Percentiles rank a stretch among this genome's conserved stretches.
These are phyloP conservation scores for Rousettus leschenaultii DNA, from an alignment of 2,113 vertebrate genomes.

Conservation along the genomic window DNA sequence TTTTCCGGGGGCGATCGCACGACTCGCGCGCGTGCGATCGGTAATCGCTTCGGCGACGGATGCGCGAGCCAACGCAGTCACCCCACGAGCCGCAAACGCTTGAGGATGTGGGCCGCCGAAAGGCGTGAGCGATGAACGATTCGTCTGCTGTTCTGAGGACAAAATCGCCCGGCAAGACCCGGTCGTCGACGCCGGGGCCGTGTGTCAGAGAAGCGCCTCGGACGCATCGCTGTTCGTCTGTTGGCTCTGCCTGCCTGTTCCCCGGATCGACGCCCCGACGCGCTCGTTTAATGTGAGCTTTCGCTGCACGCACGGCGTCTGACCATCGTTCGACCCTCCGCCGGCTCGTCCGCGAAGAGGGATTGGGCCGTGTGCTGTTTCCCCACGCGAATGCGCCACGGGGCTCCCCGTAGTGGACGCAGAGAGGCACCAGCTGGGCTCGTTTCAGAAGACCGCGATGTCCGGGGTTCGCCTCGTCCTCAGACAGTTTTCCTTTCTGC, in stretches of 20 bases:
- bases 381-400: no score
- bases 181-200: accelerated
- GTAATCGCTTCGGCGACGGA: accelerated
- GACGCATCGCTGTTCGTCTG: no score
- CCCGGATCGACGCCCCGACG: no score
- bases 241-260: no score
- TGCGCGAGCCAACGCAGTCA: neutral
- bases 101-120: neutral
- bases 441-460: accelerated
- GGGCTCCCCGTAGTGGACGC: accelerated
- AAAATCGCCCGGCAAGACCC: neutral
- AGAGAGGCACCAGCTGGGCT: no score
- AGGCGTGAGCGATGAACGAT: accelerated
- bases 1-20: neutral
- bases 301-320: no score
- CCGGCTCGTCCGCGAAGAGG: accelerated
- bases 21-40: no score
- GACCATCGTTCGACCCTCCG: no score
- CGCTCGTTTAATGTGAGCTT: no score
- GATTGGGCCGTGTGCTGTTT: accelerated
- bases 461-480: neutral
- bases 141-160: neutral
- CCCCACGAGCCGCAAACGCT: neutral
- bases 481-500: no score
- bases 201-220: neutral